Evolutionary conservation across 2,113 vertebrate species (phyloP).

Genomic region (Uria aalge): DNA sequence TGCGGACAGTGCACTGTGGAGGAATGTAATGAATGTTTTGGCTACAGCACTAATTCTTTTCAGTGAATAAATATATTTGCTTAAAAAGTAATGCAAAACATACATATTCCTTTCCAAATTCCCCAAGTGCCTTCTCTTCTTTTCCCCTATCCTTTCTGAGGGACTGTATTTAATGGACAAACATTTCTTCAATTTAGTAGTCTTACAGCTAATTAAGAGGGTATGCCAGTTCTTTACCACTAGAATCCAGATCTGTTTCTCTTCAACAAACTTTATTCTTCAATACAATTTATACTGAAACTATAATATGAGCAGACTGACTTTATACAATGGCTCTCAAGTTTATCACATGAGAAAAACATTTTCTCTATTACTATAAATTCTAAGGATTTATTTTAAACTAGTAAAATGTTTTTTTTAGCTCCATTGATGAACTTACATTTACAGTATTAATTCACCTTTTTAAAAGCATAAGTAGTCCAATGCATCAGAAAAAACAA

Average conservation of each 20-base stretch:
- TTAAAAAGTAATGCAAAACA: slow-evolving; percentile 38
- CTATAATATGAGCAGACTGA: not conserved
- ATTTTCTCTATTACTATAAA: slow-evolving; percentile 5
- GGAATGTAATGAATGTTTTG: slow-evolving; percentile 11
- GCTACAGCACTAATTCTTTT: not conserved
- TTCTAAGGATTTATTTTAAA: slow-evolving; percentile 8
- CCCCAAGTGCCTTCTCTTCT: not conserved
- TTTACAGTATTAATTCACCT: not conserved
- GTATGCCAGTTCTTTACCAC: not conserved
- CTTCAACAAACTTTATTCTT: not conserved
- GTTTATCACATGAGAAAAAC: not conserved
- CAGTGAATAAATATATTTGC: slow-evolving; percentile 4
- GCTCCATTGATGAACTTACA: not conserved
- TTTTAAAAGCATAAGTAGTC: not conserved
- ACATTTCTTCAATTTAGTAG: not conserved
- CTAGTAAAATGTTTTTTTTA: not conserved
- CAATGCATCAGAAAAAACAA: not conserved
- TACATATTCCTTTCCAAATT: not conserved
- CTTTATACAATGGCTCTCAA: not conserved
- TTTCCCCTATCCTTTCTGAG: not conserved
- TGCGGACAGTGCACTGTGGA: not conserved
- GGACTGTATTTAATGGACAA: not conserved
- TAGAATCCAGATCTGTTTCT: slow-evolving; percentile 30
- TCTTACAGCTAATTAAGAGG: slow-evolving; percentile 18
- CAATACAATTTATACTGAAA: not conserved